Conservation (phyloP, 2,888 invertebrate genomes). For the Mimachlamys varia region DNA sequence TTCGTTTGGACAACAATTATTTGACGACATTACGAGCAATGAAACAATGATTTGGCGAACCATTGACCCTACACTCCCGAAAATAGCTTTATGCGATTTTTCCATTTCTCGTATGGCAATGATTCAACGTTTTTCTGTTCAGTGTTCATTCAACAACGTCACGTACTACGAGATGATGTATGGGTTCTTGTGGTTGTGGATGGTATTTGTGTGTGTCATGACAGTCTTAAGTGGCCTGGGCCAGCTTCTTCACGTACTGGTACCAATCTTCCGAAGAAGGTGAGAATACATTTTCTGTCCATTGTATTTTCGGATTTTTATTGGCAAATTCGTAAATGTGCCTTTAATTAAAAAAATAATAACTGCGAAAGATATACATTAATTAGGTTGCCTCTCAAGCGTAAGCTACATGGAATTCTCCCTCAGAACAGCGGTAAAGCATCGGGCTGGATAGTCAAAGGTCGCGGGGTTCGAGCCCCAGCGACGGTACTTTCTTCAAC, state of each 20-base stretch:
- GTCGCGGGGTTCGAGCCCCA: too few species aligned
- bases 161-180: constrained; percentile 52
- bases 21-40: constrained; percentile 48
- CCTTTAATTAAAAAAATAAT: too few species aligned
- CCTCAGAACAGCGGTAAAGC: too few species aligned
- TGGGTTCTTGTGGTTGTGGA: constrained; percentile 58
- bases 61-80: neutral
- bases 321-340: too few species aligned
- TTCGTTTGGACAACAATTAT: constrained; percentile 55
- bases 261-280: neutral
- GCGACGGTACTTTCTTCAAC: too few species aligned
- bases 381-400: too few species aligned
- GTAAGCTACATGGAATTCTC: too few species aligned
- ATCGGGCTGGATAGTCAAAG: too few species aligned
- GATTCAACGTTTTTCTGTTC: constrained; percentile 29
- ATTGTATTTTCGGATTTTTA: too few species aligned
- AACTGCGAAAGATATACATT: too few species aligned
- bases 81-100: neutral
- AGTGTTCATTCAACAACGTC: constrained; percentile 52
- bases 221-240: neutral
- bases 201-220: constrained; percentile 51
- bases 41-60: constrained; percentile 48
- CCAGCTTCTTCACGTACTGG: neutral
- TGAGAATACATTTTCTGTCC: neutral
- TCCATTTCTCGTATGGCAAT: neutral